phyloP scores from a whole-genome alignment of 2,113 vertebrate genomes.

The Arizona elegans region DNA sequence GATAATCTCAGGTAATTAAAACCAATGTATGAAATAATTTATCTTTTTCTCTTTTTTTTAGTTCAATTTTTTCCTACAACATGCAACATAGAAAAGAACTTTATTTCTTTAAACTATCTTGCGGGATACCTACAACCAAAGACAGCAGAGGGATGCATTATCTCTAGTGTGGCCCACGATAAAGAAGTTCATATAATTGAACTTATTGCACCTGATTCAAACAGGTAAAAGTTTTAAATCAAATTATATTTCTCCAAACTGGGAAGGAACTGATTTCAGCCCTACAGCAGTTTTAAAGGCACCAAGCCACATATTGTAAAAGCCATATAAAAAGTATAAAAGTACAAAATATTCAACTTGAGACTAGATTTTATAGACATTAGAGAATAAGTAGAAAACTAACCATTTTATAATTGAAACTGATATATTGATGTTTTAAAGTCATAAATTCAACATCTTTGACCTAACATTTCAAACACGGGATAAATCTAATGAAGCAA shows the following conservation, averaged over 20 bases:
- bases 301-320: not conserved
- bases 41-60: conserved; percentile 53
- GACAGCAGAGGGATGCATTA: conserved; percentile 82
- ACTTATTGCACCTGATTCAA: conserved; percentile 87
- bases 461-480: not conserved
- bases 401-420: not conserved
- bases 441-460: not conserved
- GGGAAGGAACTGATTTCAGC: not conserved
- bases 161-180: conserved; percentile 72
- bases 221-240: conserved; percentile 76
- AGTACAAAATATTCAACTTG: not conserved
- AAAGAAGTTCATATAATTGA: conserved; percentile 93
- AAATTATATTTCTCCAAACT: not conserved
- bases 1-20: not conserved
- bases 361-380: conserved; percentile 4
- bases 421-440: not conserved
- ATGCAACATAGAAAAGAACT: conserved; percentile 89
- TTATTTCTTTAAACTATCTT: conserved; percentile 95
- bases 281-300: not conserved
- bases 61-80: conserved; percentile 85
- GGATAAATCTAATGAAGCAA: not conserved
- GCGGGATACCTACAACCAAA: conserved; percentile 86
- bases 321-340: not conserved
- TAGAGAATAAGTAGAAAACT: not conserved
- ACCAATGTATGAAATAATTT: not conserved